Conservation (phyloP, 2,888 invertebrate species). For the Nephrotoma appendiculata region DNA sequence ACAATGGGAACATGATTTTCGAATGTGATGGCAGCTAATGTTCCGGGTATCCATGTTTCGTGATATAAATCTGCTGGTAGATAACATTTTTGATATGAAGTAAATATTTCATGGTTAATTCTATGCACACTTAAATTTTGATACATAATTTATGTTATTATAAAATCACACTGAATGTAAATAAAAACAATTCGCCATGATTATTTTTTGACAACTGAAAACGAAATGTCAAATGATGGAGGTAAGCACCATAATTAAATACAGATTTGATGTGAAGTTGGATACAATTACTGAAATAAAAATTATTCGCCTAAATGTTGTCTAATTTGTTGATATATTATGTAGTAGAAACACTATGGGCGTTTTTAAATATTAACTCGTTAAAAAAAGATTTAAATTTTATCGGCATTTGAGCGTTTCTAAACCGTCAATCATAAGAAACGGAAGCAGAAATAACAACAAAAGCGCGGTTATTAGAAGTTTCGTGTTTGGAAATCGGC, state of each 20-base stretch:
- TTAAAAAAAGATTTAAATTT: too few relatives aligned
- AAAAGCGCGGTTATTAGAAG: too few relatives aligned
- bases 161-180: not conserved
- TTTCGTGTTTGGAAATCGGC: too few relatives aligned
- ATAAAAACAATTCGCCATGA: not conserved
- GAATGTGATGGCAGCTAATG: slow-evolving; percentile 17
- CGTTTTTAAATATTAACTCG: too few relatives aligned
- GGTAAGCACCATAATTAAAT: not conserved
- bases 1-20: slow-evolving; percentile 13
- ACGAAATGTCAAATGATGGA: not conserved
- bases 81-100: slow-evolving; percentile 16
- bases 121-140: not conserved
- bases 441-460: too few relatives aligned
- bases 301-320: not conserved
- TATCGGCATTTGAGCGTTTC: too few relatives aligned
- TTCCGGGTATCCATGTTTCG: slow-evolving; percentile 5
- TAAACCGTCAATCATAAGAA: too few relatives aligned
- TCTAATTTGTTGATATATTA: too few relatives aligned
- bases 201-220: not conserved
- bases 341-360: too few relatives aligned
- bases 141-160: not conserved
- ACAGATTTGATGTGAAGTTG: not conserved
- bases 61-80: slow-evolving; percentile 14
- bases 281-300: not conserved
- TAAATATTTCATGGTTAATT: not conserved